A percentile compares a stretch with the other conserved stretches of the same genome.
Evolutionary conservation across 2,113 vertebrate species (phyloP).

Genomic region (Melanerpes aurifrons): DNA sequence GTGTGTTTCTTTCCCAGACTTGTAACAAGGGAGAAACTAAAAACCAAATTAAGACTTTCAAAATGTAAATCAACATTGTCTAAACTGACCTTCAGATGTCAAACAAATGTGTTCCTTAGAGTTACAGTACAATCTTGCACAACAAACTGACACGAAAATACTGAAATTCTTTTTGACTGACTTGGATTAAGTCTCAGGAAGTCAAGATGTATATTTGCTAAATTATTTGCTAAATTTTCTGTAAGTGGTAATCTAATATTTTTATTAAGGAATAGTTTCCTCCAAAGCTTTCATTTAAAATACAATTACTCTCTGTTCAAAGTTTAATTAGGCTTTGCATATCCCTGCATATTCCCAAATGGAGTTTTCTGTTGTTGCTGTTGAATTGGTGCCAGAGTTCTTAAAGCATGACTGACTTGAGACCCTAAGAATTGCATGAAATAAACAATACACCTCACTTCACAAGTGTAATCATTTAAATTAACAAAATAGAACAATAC

Average conservation of each 20-base stretch:
- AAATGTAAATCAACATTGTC: background rate
- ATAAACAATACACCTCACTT: background rate
- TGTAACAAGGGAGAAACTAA: background rate
- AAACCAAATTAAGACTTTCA: background rate
- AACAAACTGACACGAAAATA: background rate
- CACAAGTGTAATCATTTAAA: background rate
- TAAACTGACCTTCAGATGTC: background rate
- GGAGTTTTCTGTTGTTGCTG: background rate
- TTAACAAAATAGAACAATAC: background rate
- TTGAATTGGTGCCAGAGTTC: background rate
- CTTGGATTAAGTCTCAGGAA: background rate
- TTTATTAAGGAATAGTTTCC: background rate
- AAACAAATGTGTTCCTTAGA: background rate
- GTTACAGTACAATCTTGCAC: background rate
- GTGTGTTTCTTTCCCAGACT: background rate
- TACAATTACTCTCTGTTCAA: fast-evolving
- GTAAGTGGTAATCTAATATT: background rate
- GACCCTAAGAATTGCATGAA: background rate
- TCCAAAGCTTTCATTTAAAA: background rate
- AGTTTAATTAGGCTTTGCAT: background rate
- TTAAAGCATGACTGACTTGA: background rate
- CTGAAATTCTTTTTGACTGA: background rate
- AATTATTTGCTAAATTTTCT: background rate
- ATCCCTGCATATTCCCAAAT: background rate
- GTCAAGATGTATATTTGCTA: background rate